Evolutionary conservation across 1,140 invertebrate species (phyloP).

Genomic region (Achatina immaculata): DNA sequence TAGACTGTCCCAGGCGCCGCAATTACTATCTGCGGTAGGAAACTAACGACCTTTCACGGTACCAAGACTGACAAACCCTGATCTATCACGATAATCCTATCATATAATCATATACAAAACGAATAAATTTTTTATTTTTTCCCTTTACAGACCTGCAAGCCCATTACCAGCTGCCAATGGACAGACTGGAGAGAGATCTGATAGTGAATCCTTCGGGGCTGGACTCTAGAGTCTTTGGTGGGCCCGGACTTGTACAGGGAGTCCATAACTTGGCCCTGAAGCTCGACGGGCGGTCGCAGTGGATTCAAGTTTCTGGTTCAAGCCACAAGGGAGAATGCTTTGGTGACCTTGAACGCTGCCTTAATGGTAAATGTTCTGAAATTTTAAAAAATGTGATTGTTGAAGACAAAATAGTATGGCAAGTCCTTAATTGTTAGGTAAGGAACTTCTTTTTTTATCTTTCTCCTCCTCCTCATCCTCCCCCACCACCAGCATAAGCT

Average conservation of each 20-base stretch:
- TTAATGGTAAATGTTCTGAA: constrained; percentile 44
- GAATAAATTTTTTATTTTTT: neutral
- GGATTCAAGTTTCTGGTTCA: constrained; percentile 59
- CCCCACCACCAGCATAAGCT: too few relatives aligned
- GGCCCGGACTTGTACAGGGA: constrained; percentile 51
- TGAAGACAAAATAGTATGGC: too few relatives aligned
- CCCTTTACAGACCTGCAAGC: constrained; percentile 50
- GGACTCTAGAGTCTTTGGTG: constrained; percentile 58
- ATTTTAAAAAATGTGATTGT: too few relatives aligned
- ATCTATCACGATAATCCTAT: too few relatives aligned
- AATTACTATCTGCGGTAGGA: too few relatives aligned
- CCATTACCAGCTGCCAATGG: constrained; percentile 66
- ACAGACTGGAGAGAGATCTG: constrained; percentile 44
- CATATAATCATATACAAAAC: too few relatives aligned
- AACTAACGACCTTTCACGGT: too few relatives aligned
- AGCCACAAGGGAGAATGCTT: constrained; percentile 67
- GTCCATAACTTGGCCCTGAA: constrained; percentile 57
- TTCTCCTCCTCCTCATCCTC: too few relatives aligned
- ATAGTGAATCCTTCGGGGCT: constrained; percentile 65
- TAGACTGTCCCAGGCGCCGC: too few relatives aligned
- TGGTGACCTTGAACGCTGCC: constrained; percentile 63
- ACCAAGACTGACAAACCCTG: too few relatives aligned
- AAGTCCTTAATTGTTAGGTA: too few relatives aligned
- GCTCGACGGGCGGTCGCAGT: constrained; percentile 54
- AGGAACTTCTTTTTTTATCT: too few relatives aligned